Conservation (phyloP, 2,888 invertebrate species). For the Stenodema calcarata region DNA sequence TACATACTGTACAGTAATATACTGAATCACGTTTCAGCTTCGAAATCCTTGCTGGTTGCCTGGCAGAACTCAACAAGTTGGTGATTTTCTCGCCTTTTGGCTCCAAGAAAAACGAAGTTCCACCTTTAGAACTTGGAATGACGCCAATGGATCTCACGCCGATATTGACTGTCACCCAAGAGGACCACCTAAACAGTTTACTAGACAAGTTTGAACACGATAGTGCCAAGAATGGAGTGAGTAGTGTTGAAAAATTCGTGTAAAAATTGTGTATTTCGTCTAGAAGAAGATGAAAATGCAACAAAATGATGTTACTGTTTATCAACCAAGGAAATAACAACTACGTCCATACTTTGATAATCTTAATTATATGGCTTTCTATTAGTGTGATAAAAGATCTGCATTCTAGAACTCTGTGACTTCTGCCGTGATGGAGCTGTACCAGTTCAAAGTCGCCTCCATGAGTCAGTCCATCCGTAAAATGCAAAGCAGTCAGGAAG, state of each 20-base stretch:
- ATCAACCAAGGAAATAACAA: no score
- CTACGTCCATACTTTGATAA: no score
- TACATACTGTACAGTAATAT: neutral
- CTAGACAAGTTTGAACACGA: slow-evolving; percentile 63
- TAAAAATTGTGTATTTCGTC: no score
- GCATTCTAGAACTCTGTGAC: slow-evolving; percentile 59
- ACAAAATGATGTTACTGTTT: no score
- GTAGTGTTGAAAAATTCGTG: neutral
- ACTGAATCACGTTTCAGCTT: slow-evolving; percentile 56
- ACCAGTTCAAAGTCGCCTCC: slow-evolving; percentile 72
- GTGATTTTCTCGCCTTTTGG: slow-evolving; percentile 49
- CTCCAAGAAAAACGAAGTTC: neutral
- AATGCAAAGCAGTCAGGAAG: slow-evolving; percentile 65
- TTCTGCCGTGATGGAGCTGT: slow-evolving; percentile 75
- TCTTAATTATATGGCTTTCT: no score
- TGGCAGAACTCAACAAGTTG: slow-evolving; percentile 52
- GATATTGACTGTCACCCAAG: slow-evolving; percentile 63
- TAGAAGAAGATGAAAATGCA: no score
- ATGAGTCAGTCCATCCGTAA: slow-evolving; percentile 65
- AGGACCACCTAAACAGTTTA: slow-evolving; percentile 65
- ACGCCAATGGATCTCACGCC: slow-evolving; percentile 51
- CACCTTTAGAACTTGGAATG: neutral
- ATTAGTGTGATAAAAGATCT: no score
- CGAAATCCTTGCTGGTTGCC: slow-evolving; percentile 37
- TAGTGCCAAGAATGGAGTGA: slow-evolving; percentile 63